Evolutionary conservation across 1,140 invertebrate genomes (phyloP), one percentile per base, ranked within the genome.

Genomic region (Neomicropteryx cornuta): DNA sequence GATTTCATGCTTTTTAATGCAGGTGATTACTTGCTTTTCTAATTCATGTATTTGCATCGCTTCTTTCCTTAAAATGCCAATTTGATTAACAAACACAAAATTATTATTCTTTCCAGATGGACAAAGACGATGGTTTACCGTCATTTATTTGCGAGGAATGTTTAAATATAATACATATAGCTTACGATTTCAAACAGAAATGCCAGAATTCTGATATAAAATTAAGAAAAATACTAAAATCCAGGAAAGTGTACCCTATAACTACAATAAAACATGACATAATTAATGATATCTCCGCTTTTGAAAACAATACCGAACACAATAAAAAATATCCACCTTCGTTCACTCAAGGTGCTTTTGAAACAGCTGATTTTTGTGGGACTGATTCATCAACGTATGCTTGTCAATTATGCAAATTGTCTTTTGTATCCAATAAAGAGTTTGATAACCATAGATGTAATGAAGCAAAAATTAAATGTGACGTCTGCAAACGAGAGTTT

Each of bases 401-500:
- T 10, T 45, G 44, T 24, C 20, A 36, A 10, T 16, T 42, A 42
- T 45, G 44, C 28, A 34, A 34, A 8, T 27, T 36, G 27, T 37
- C 33, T 8, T 45, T 42, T 14, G 31, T 29, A 3, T 10, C 38
- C 16, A 14, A 36, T 13, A 38, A 29, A 36, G 44, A 42, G 21
- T 28, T 45, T 18, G 39, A 39, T 10, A 24, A 32, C 11, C 43
- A 45, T 28, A 18, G 28, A 34, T 8, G 39, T 42, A 21, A 21
- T 4, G 4, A 38, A 38, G 18, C 36, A 20, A 22, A 42, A 42
- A 18, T 16, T n/a, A 18, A 20, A 8, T 48, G 46, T 18, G 33
- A 43, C 23, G 38, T 48, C 20, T 47, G 46, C 33, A 41, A 43
- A 36, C 39, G 75, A 48, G 56, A 51, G 10, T 67, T 62, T 48